Evolutionary conservation across 2,888 invertebrate genomes (phyloP), one percentile per base, ranked within the genome.

Genomic region (Aproaerema taeniolella): DNA sequence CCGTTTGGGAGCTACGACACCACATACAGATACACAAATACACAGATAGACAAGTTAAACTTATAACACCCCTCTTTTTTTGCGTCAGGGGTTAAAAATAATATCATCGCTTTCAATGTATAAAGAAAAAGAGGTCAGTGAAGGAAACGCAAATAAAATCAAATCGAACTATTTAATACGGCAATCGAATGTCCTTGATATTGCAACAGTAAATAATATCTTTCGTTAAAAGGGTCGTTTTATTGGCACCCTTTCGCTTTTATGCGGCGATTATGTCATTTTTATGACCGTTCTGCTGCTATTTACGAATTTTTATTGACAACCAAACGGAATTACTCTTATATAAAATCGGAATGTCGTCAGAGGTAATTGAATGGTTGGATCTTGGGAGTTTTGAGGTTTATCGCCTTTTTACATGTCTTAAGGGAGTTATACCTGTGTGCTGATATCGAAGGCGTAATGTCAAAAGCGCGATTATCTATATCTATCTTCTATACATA

Each of bases 221-320:
- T 72, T 72, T 65, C 69, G 70, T 69, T 77, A 72, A 72, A 77
- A 68, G 77, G 74, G 67, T 55, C 63, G 46, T 61, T 80, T 82
- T 80, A 81, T 78, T 68, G 77, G 72, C 66, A 78, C 75, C 81
- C 80, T 77, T 80, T 74, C 77, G 51, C n/a, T 73, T 81, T 78
- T 77, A 79, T 77, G 65, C 65, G 60, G 61, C 72, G 76, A 77
- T 81, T 79, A 79, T 77, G 71, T 76, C 76, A 75, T 66, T 78
- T 82, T 82, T 82, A 82, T 71, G 75, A 65, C 53, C 61, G 58
- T 58, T 71, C 58, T 58, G 53, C 62, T 55, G 65, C 60, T 67
- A 70, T 73, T 73, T 70, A 61, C 65, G 64, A 60, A 66, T 68
- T 72, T 70, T 77, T 75, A 76, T 76, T 66, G 70, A 62, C 64